These are phyloP conservation scores for Drosophila seguyi DNA, from an alignment of 1,140 invertebrate species.

Conservation along the genomic window DNA sequence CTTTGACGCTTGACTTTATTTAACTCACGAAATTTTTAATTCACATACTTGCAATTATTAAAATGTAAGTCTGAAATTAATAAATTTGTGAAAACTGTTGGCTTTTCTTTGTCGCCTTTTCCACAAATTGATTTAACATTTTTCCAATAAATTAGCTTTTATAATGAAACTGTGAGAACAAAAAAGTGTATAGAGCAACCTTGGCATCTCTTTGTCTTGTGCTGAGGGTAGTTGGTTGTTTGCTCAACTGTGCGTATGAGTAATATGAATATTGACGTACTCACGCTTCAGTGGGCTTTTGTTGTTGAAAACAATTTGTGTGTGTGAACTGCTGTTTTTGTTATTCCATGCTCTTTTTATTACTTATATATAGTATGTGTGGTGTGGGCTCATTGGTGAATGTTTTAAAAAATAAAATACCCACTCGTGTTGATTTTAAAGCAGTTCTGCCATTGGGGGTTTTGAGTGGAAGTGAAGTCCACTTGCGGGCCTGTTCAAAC, in stretches of 20 bases:
- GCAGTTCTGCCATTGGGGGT: constrained; percentile 33
- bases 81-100: background rate
- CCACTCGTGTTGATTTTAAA: constrained; percentile 52
- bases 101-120: background rate
- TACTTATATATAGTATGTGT: constrained; percentile 9
- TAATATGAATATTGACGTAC: constrained; percentile 62
- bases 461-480: constrained; percentile 42
- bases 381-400: constrained; percentile 28
- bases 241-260: constrained; percentile 65
- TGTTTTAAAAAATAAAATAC: constrained; percentile 51
- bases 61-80: background rate
- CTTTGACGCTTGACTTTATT: constrained; percentile 42
- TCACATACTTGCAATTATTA: background rate
- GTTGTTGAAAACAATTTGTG: constrained; percentile 63
- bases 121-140: constrained; percentile 10
- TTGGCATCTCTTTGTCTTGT: constrained; percentile 26
- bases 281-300: constrained; percentile 59
- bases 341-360: constrained; percentile 23
- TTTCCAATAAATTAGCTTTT: constrained; percentile 17
- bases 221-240: constrained; percentile 27
- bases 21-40: background rate
- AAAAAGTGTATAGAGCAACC: constrained; percentile 13
- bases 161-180: constrained; percentile 9
- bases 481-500: constrained; percentile 50
- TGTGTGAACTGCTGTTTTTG: constrained; percentile 27